Conservation (phyloP, 2,113 vertebrate genomes). For the Syrmaticus mikado region DNA sequence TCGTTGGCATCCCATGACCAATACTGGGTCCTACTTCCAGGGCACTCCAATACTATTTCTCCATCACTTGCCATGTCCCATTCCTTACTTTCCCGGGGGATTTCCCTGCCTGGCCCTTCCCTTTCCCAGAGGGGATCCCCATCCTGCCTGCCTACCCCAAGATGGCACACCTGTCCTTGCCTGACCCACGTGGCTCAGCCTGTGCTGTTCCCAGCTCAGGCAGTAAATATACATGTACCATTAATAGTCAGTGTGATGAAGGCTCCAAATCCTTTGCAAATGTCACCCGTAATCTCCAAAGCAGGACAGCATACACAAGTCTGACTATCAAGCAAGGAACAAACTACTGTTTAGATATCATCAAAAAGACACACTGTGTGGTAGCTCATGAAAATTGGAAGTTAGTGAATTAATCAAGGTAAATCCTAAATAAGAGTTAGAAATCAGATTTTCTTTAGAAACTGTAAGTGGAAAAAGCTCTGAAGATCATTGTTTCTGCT, state of each 20-base stretch:
- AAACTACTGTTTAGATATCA: neutral
- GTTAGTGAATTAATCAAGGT: neutral
- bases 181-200: rapidly evolving
- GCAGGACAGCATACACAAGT: neutral
- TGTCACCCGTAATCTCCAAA: neutral
- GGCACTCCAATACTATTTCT: neutral
- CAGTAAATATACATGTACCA: neutral
- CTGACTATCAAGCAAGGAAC: neutral
- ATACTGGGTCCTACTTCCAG: neutral
- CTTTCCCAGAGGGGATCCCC: neutral
- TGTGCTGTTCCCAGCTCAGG: neutral
- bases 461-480: neutral
- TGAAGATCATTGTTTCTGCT: neutral
- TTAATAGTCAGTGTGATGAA: neutral
- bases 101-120: neutral
- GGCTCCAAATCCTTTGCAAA: neutral
- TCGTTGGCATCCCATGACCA: neutral
- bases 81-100: neutral
- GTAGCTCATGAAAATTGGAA: neutral
- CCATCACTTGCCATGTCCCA: rapidly evolving
- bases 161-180: neutral
- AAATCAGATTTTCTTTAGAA: neutral
- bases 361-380: neutral
- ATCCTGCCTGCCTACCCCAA: neutral
- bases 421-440: neutral